A percentile compares a stretch with the other conserved stretches of the same genome.
Conservation (phyloP, 2,113 vertebrate genomes). For the Catagonus wagneri region DNA sequence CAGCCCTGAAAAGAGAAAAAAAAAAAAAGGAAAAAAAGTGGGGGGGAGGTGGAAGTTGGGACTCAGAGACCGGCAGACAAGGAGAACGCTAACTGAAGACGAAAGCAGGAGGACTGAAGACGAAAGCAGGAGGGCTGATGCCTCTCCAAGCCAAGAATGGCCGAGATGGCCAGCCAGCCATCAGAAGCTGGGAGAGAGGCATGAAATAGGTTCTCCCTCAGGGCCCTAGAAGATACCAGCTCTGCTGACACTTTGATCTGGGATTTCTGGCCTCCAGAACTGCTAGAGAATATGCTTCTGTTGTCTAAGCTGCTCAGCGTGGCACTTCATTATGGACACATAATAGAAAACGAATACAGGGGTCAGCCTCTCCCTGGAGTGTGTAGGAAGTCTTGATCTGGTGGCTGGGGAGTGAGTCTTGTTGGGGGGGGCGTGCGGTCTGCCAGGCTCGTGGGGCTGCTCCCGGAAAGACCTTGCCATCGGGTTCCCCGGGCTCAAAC, state of each 20-base stretch:
- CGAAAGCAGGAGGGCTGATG: neutral
- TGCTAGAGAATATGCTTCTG: neutral
- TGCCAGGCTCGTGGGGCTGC: neutral
- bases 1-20: too few relatives aligned
- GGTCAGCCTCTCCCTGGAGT: neutral
- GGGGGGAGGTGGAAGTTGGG: too few relatives aligned
- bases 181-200: neutral
- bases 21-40: too few relatives aligned
- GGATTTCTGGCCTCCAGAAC: neutral
- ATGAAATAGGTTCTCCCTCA: neutral
- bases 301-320: neutral
- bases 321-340: neutral
- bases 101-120: neutral
- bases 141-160: neutral
- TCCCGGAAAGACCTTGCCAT: neutral
- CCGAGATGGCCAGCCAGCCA: neutral
- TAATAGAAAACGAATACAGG: neutral
- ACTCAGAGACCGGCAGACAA: neutral
- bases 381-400: neutral
- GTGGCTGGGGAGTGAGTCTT: neutral
- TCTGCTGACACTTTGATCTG: neutral
- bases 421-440: too few relatives aligned
- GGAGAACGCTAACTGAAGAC: neutral
- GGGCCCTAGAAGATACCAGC: neutral
- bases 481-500: neutral